These are phyloP conservation scores for Sarcophaga carnaria DNA, from an alignment of 2,888 invertebrate genomes.

Conservation along the genomic window DNA sequence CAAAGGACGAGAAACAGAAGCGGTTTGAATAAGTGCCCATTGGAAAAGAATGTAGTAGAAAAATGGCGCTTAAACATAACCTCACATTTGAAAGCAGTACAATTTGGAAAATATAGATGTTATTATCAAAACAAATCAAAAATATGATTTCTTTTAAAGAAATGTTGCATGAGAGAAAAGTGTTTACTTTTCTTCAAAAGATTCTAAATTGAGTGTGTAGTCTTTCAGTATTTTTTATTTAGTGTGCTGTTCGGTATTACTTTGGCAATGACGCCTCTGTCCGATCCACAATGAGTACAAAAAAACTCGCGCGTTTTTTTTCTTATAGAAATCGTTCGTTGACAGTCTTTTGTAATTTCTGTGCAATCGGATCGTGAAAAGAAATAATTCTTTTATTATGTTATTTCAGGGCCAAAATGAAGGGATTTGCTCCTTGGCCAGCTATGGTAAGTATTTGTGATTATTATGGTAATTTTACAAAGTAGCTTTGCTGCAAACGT, in stretches of 20 bases:
- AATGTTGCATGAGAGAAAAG: neutral
- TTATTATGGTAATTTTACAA: slow-evolving; percentile 1
- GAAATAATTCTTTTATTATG: neutral
- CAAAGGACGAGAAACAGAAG: slow-evolving; percentile 32
- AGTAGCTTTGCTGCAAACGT: slow-evolving; percentile 22
- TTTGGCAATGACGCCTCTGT: slow-evolving; percentile 1
- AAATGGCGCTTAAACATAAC: slow-evolving; percentile 72
- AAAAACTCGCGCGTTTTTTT: slow-evolving; percentile 74
- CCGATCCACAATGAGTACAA: neutral
- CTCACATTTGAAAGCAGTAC: slow-evolving; percentile 46
- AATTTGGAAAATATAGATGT: neutral
- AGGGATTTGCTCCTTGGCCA: slow-evolving; percentile 98
- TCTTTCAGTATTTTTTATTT: neutral
- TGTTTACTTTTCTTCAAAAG: neutral
- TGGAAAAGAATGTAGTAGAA: slow-evolving; percentile 30
- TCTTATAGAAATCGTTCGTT: neutral
- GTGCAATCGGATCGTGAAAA: too few species aligned
- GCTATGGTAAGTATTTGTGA: slow-evolving; percentile 90
- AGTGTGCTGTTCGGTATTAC: slow-evolving; percentile 1
- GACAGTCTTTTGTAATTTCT: slow-evolving; percentile 34
- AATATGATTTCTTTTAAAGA: too few species aligned
- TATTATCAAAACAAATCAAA: too few species aligned
- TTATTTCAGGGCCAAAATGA: slow-evolving; percentile 97
- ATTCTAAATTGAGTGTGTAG: neutral
- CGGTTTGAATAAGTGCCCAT: slow-evolving; percentile 8